Percentiles rank a stretch among this genome's conserved stretches.
Evolutionary conservation across 2,888 invertebrate species (phyloP).

Genomic region (Athetis lepigone): DNA sequence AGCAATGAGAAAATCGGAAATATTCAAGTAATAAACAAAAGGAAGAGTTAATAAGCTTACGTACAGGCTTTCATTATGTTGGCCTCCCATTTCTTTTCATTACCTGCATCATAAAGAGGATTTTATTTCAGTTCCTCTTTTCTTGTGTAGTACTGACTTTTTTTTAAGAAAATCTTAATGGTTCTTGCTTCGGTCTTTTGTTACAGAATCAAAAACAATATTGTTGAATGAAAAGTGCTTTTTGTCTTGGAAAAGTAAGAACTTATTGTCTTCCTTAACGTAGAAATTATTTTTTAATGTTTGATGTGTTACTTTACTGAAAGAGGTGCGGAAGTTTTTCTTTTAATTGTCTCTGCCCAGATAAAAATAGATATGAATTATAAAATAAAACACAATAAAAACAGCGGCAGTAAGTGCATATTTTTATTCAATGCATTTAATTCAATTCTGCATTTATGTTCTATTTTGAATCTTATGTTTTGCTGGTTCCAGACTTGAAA

Average conservation of each 20-base stretch:
- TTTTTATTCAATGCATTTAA: too few relatives aligned
- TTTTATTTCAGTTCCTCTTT: slow-evolving; percentile 74
- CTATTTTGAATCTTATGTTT: too few relatives aligned
- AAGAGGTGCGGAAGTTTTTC: background rate
- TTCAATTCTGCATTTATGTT: too few relatives aligned
- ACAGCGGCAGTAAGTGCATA: too few relatives aligned
- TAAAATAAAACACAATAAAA: too few relatives aligned
- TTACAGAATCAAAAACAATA: slow-evolving; percentile 66
- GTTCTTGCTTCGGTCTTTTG: slow-evolving; percentile 72
- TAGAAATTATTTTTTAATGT: slow-evolving; percentile 22
- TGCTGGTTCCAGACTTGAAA: background rate
- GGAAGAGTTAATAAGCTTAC: slow-evolving; percentile 84
- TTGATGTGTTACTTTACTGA: background rate
- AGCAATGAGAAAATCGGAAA: slow-evolving; percentile 67
- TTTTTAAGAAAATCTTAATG: slow-evolving; percentile 71
- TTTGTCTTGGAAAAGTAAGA: slow-evolving; percentile 47
- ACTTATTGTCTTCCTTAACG: slow-evolving; percentile 30
- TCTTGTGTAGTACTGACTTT: slow-evolving; percentile 72
- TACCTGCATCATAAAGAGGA: slow-evolving; percentile 79
- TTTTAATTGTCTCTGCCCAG: background rate
- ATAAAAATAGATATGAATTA: too few relatives aligned
- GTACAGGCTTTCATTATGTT: slow-evolving; percentile 76
- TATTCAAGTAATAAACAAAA: slow-evolving; percentile 70
- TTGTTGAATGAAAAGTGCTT: slow-evolving; percentile 69
- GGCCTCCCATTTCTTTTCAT: slow-evolving; percentile 84